Evolutionary conservation across 2,797 vertebrate species (phyloP).

Genomic region (Chelonia mydas): DNA sequence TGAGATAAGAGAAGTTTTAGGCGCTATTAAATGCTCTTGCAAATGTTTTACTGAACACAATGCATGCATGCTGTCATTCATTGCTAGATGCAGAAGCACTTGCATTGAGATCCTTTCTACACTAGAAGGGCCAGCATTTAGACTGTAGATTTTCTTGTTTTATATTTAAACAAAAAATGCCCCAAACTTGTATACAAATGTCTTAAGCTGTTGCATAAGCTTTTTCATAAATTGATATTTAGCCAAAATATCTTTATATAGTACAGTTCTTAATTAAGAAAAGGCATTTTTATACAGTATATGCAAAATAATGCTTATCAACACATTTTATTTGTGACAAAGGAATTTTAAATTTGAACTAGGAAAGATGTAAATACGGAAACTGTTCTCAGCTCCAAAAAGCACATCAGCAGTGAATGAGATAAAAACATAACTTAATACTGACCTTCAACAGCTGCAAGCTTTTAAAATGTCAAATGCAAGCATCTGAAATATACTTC

Average conservation of each 20-base stretch:
- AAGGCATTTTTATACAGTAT: neutral
- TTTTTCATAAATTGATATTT: neutral
- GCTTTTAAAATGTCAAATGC: constrained; percentile 45
- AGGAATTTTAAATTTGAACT: neutral
- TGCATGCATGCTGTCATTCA: constrained; percentile 49
- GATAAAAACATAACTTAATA: constrained; percentile 29
- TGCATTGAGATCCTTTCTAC: accelerated
- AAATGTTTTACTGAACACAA: neutral
- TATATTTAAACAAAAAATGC: neutral
- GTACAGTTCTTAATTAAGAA: neutral
- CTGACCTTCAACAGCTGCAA: constrained; percentile 52
- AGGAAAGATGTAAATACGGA: constrained; percentile 40
- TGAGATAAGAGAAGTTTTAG: neutral
- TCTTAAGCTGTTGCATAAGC: neutral
- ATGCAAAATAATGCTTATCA: neutral
- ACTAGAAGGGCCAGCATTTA: neutral
- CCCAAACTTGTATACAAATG: neutral
- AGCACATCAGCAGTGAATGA: constrained; percentile 65
- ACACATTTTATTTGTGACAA: neutral
- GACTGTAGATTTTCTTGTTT: neutral
- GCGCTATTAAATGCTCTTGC: neutral
- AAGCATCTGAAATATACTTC: constrained; percentile 54
- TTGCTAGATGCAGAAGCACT: constrained; percentile 40
- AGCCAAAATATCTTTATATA: neutral
- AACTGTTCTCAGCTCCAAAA: constrained; percentile 48